phyloP scores from a whole-genome alignment of 2,113 vertebrate genomes.

The Elanoides forficatus region DNA sequence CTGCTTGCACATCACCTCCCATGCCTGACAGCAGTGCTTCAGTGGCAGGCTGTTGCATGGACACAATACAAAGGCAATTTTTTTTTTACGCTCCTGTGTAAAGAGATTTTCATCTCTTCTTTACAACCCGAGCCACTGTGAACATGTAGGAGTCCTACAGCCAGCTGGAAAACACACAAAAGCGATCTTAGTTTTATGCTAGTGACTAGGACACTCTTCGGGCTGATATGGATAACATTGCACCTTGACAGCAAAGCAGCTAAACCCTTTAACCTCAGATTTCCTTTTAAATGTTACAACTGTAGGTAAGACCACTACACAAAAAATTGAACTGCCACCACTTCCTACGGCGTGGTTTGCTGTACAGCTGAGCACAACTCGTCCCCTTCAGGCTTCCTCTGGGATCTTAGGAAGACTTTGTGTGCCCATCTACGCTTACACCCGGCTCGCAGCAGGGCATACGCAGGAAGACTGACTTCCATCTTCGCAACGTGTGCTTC shows the following conservation, averaged over 20 bases:
- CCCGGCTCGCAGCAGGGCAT: not conserved
- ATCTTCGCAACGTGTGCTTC: not conserved
- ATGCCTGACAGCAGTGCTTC: not conserved
- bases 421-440: not conserved
- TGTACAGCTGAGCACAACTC: not conserved
- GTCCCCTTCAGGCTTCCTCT: not conserved
- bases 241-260: not conserved
- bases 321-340: not conserved
- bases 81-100: not conserved
- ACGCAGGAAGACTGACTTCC: not conserved
- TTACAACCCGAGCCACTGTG: not conserved
- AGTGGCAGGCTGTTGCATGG: not conserved
- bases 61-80: not conserved
- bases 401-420: not conserved
- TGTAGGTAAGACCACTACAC: not conserved
- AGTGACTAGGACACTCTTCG: not conserved
- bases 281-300: not conserved
- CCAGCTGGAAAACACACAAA: not conserved
- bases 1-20: not conserved
- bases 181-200: not conserved
- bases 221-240: not conserved
- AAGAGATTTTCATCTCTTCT: not conserved
- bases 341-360: rapidly evolving
- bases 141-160: not conserved
- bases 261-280: not conserved